Percentiles rank a stretch among this genome's conserved stretches.
These are phyloP conservation scores for Apomyelois bistriatella DNA, from an alignment of 2,888 invertebrate species.

Conservation along the genomic window DNA sequence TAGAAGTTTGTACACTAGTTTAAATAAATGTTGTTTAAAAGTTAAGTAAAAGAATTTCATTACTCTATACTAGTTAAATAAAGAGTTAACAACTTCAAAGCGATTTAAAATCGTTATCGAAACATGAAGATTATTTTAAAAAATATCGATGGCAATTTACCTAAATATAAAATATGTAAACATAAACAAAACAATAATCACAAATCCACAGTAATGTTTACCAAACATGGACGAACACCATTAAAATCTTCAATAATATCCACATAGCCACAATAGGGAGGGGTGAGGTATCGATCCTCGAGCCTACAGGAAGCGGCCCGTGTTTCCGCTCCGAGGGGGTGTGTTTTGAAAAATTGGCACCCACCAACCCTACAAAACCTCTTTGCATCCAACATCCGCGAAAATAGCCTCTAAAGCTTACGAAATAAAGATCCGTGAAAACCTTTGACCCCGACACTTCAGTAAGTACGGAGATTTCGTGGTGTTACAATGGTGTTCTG, in stretches of 20 bases:
- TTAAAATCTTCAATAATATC: conserved; percentile 35
- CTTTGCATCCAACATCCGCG: conserved; percentile 36
- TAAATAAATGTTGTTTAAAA: no score
- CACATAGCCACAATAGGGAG: conserved; percentile 53
- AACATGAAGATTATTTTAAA: no score
- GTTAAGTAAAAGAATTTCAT: no score
- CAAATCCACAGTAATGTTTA: neutral
- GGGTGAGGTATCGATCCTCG: conserved; percentile 71
- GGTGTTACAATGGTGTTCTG: conserved; percentile 39
- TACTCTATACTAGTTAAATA: no score
- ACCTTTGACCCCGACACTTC: conserved; percentile 17
- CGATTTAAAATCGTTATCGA: no score
- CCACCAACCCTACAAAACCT: conserved; percentile 45
- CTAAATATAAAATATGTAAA: no score
- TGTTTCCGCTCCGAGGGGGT: conserved; percentile 60
- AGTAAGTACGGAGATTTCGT: conserved; percentile 36
- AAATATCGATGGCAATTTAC: no score
- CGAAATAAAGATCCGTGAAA: conserved; percentile 29
- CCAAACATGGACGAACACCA: neutral
- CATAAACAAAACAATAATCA: neutral
- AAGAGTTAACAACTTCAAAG: no score
- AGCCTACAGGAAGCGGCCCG: conserved; percentile 69
- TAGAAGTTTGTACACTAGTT: no score
- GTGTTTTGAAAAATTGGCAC: conserved; percentile 79
- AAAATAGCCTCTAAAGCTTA: conserved; percentile 37